phyloP scores from a whole-genome alignment of 1,140 invertebrate species.

The Lutraria rhynchaena region DNA sequence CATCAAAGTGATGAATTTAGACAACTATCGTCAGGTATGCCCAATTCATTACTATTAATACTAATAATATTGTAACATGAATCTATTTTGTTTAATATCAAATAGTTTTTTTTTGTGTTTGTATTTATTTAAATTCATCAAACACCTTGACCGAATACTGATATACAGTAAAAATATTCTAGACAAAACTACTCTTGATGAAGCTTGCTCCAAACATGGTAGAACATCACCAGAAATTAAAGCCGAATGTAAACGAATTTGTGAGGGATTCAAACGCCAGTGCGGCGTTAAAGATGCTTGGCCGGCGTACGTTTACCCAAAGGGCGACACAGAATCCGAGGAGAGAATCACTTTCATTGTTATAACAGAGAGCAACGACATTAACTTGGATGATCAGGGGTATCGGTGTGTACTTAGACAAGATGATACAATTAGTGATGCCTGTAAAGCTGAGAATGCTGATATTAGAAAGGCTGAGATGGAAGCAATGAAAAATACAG shows the following conservation, averaged over 20 bases:
- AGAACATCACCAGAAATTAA: neutral
- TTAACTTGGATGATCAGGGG: neutral
- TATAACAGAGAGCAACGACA: neutral
- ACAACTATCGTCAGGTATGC: too few species aligned
- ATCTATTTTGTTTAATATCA: too few species aligned
- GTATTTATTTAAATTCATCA: too few species aligned
- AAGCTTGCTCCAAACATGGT: neutral
- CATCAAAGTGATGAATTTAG: too few species aligned
- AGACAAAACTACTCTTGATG: neutral
- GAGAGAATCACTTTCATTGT: slow-evolving; percentile 3
- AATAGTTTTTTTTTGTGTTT: too few species aligned
- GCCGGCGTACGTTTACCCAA: neutral
- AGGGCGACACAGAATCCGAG: neutral
- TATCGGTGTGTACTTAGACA: too few species aligned
- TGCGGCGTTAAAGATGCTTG: neutral
- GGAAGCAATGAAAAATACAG: neutral
- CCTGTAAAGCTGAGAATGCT: neutral
- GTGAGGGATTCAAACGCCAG: neutral
- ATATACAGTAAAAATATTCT: too few species aligned
- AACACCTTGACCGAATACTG: too few species aligned
- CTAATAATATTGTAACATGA: too few species aligned
- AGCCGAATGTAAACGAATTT: neutral
- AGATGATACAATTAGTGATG: neutral
- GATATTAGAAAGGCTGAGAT: neutral
- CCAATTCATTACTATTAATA: too few species aligned